Conservation (phyloP, 2,797 vertebrate species). For the Melanotaenia boesemani region DNA sequence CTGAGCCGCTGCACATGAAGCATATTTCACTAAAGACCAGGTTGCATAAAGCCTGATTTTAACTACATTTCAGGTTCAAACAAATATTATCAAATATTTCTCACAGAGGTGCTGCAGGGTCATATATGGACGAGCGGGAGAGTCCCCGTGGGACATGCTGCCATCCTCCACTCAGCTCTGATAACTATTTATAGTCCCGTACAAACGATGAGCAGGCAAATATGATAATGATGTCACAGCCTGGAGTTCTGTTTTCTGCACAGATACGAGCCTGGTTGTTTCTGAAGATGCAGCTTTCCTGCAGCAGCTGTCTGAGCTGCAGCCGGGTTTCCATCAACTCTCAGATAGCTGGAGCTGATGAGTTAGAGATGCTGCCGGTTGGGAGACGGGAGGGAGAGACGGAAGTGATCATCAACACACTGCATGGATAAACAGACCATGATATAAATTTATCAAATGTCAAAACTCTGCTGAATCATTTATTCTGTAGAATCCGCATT, state of each 20-base stretch:
- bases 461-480: background rate
- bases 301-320: conserved; percentile 16
- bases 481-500: background rate
- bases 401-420: background rate
- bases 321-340: conserved; percentile 12
- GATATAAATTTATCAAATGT: background rate
- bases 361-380: conserved; percentile 9
- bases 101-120: conserved; percentile 22
- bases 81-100: background rate
- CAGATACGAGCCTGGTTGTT: conserved; percentile 29
- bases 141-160: conserved; percentile 4
- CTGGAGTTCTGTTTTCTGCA: conserved; percentile 28
- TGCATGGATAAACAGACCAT: background rate
- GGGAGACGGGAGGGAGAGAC: background rate
- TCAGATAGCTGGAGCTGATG: conserved; percentile 18
- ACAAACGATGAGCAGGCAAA: conserved; percentile 63
- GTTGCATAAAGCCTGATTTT: conserved; percentile 4
- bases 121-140: background rate
- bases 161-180: conserved; percentile 1
- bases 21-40: conserved; percentile 9
- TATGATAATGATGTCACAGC: conserved; percentile 67
- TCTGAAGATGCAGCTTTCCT: conserved; percentile 35
- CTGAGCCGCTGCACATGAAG: conserved; percentile 13
- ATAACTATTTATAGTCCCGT: conserved; percentile 58
- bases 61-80: conserved; percentile 4